These are phyloP conservation scores for Lethenteron reissneri DNA, from an alignment of 2,113 vertebrate species.

Conservation along the genomic window DNA sequence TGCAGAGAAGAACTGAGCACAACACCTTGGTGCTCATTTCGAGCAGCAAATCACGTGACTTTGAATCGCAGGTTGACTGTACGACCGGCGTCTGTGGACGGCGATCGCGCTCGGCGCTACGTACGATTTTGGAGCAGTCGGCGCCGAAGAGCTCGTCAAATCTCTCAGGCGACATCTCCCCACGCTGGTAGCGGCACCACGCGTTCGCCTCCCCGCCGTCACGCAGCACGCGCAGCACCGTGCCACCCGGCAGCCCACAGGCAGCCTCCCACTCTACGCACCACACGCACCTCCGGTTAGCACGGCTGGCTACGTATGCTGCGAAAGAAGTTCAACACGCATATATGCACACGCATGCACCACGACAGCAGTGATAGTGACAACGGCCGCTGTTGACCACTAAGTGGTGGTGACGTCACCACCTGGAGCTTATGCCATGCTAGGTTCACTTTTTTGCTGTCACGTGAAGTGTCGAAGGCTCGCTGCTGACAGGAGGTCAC, in stretches of 20 bases:
- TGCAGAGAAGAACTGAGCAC: no score
- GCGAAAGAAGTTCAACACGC: neutral
- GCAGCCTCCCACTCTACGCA: constrained; percentile 30
- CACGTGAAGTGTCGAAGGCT: no score
- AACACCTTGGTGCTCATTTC: no score
- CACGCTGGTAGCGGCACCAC: constrained; percentile 29
- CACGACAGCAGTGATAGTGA: neutral
- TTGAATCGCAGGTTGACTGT: no score
- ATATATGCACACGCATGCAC: neutral
- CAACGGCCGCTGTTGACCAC: neutral
- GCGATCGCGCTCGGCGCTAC: constrained; percentile 9
- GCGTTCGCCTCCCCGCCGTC: constrained; percentile 19
- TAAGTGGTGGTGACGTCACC: no score
- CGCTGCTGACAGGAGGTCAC: no score
- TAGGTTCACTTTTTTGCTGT: no score
- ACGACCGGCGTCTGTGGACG: no score
- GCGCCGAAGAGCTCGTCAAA: constrained; percentile 29
- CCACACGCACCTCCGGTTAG: neutral
- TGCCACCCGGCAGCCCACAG: constrained; percentile 26
- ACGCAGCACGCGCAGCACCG: constrained; percentile 19
- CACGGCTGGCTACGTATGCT: neutral
- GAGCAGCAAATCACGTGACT: no score
- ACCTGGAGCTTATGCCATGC: no score
- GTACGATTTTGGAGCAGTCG: constrained; percentile 31
- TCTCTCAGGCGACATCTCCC: constrained; percentile 23